Base-by-base conservation (phyloP, 2,113 vertebrate genomes). In the Catharus fuscescens region DNA sequence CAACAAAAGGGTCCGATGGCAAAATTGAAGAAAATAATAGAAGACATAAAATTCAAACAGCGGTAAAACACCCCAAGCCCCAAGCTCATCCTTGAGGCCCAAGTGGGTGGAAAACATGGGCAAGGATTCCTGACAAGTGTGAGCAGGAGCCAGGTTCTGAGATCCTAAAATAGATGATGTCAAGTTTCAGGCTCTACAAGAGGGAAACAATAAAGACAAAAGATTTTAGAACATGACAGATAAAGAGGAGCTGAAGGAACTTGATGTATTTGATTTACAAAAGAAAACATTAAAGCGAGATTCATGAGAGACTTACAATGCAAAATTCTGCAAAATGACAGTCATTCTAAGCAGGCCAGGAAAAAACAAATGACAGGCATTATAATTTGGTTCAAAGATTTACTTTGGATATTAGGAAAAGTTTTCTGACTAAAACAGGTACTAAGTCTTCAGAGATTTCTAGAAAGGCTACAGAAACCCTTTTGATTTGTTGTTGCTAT, bases 281-380 rank as follows among this genome's bases (percentile, higher is more conserved):
- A 91, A 82, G 47, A 52, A 95, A 97, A 93, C 59, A 95, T 92
- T 92, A 90, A 94, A 94, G 88, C 0, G 1, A 92, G 79, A 85
- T 90, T 93, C 45, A 65, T 44, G 57, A 91, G 87, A 91, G 73
- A 72, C 45, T 84, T 86, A 60, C 54, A 60, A 79, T 82, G 88
- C 66, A 95, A 88, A 94, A 92, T 73, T 40, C 81, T 88, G 53
- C 74, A 88, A 92, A 88, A 64, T 90, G 78, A 94, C 87, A 95
- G 53, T 71, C 82, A 90, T 52, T 52, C 9, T 78, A 74, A 65
- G 45, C 84, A 87, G 36, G 71, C 66, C 81, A 95, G 59, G 50
- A 42, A 73, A 82, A 87, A 92, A 87, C 54, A 93, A 88, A 90
- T 50, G 65, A 80, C 45, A 88, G 38, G 67, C 47, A 86, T 65